Evolutionary conservation across 92 coral and sea anemone genomes (phyloP).

Genomic region (Epizoanthus scotinus): DNA sequence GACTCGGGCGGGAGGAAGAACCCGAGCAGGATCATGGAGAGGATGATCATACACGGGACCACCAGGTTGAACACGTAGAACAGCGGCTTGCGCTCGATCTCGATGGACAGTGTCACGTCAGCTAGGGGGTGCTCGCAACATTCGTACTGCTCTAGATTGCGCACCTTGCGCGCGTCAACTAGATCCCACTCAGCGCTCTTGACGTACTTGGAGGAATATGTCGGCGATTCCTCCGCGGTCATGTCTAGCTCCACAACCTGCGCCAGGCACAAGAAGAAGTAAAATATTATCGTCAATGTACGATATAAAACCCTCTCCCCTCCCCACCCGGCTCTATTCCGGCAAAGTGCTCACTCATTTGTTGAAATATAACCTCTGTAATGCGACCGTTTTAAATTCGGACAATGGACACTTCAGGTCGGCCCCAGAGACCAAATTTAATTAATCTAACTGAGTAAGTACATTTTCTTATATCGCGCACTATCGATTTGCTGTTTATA

Average conservation of each 20-base stretch:
- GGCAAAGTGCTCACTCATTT: too few relatives aligned
- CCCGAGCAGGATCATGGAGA: conserved; percentile 92
- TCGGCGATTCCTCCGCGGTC: conserved; percentile 75
- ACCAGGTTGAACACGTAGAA: conserved; percentile 94
- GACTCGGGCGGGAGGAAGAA: conserved; percentile 97
- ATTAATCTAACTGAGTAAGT: too few relatives aligned
- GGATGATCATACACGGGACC: conserved; percentile 87
- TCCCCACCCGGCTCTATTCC: too few relatives aligned
- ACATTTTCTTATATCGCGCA: too few relatives aligned
- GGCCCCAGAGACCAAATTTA: too few relatives aligned
- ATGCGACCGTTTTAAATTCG: too few relatives aligned
- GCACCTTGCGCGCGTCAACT: conserved; percentile 50
- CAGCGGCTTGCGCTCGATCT: conserved; percentile 82
- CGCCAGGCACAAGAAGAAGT: not conserved
- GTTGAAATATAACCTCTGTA: too few relatives aligned
- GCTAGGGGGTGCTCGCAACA: conserved; percentile 79
- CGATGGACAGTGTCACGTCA: conserved; percentile 73
- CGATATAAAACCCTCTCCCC: too few relatives aligned
- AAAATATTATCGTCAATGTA: too few relatives aligned
- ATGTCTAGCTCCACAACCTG: conserved; percentile 84
- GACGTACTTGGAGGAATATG: conserved; percentile 66
- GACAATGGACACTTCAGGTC: too few relatives aligned
- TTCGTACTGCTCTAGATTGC: conserved; percentile 64
- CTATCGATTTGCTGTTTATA: too few relatives aligned
- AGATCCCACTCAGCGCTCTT: conserved; percentile 96